phyloP scores from a whole-genome alignment of 1,140 invertebrate genomes.

The Zophobas atratus region DNA sequence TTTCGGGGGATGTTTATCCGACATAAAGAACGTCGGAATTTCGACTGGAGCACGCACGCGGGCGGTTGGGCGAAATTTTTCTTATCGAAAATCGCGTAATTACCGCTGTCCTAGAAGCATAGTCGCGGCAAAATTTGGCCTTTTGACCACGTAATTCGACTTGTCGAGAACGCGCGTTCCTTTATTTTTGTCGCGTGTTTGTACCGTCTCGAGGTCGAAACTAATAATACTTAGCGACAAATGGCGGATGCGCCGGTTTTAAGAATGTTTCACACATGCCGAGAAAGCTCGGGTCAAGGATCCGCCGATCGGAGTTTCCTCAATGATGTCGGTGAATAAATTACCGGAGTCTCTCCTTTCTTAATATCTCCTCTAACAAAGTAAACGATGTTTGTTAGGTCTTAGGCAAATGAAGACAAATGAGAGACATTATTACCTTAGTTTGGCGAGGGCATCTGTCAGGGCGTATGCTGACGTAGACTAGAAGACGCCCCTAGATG shows the following conservation, averaged over 20 bases:
- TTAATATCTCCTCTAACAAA: conserved; percentile 57
- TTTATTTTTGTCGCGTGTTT: no score
- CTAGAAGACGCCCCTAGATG: conserved; percentile 47
- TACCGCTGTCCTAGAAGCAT: no score
- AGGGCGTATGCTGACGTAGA: conserved; percentile 56
- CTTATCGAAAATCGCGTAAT: no score
- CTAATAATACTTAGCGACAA: no score
- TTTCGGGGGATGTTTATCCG: background rate
- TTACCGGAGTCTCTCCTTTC: conserved; percentile 46
- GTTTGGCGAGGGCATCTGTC: conserved; percentile 63
- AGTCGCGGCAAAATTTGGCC: no score
- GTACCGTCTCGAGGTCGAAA: no score
- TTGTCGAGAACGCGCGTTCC: no score
- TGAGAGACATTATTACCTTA: conserved; percentile 67
- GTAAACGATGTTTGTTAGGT: conserved; percentile 62
- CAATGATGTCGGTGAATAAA: conserved; percentile 46
- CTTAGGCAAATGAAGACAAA: conserved; percentile 67
- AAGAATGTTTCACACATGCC: no score
- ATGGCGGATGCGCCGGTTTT: no score
- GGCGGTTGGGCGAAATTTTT: no score
- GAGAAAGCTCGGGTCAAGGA: background rate
- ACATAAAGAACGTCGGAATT: conserved; percentile 1
- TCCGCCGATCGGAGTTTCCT: background rate
- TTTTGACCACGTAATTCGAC: no score
- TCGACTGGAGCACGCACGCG: no score